Evolutionary conservation across 2,797 vertebrate genomes (phyloP).

Genomic region (Gymnodraco acuticeps): DNA sequence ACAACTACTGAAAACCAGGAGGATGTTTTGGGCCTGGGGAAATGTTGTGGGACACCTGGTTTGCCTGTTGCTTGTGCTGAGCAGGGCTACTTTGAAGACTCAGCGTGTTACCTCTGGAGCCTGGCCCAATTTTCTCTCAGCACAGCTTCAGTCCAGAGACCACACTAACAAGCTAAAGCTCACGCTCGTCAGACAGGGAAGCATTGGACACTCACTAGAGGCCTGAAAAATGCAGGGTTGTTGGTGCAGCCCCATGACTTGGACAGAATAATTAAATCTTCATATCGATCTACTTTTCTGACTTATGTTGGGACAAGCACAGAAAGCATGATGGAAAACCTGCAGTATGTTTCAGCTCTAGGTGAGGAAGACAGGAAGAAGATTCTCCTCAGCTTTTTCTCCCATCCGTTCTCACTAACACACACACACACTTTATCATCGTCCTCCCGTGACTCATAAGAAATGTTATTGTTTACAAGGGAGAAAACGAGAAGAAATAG

Average conservation of each 20-base stretch:
- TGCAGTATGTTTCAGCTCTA: slow-evolving; percentile 36
- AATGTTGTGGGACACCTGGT: slow-evolving; percentile 34
- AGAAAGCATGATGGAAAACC: slow-evolving; percentile 59
- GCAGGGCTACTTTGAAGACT: slow-evolving; percentile 56
- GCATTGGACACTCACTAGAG: slow-evolving; percentile 75
- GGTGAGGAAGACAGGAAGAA: slow-evolving; percentile 35
- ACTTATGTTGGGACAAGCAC: slow-evolving; percentile 61
- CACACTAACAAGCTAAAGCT: slow-evolving; percentile 78
- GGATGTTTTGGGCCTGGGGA: slow-evolving; percentile 36
- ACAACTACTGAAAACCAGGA: slow-evolving; percentile 42
- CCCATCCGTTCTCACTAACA: slow-evolving; percentile 34
- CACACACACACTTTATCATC: slow-evolving; percentile 30
- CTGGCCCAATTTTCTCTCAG: slow-evolving; percentile 73
- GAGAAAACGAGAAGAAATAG: slow-evolving; percentile 36
- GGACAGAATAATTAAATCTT: slow-evolving; percentile 83
- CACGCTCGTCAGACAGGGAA: slow-evolving; percentile 57
- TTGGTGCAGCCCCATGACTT: slow-evolving; percentile 68
- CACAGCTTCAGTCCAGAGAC: slow-evolving; percentile 74
- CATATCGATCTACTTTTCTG: slow-evolving; percentile 67
- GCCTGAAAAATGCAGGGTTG: slow-evolving; percentile 75
- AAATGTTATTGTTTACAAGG: slow-evolving; percentile 35
- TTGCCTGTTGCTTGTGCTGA: slow-evolving; percentile 53
- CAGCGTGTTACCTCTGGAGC: slow-evolving; percentile 58
- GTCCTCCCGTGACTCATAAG: slow-evolving; percentile 23
- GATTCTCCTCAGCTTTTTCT: slow-evolving; percentile 46